These are phyloP conservation scores for Hemicrepidius hirtus DNA, from an alignment of 2,888 invertebrate species.

Conservation along the genomic window DNA sequence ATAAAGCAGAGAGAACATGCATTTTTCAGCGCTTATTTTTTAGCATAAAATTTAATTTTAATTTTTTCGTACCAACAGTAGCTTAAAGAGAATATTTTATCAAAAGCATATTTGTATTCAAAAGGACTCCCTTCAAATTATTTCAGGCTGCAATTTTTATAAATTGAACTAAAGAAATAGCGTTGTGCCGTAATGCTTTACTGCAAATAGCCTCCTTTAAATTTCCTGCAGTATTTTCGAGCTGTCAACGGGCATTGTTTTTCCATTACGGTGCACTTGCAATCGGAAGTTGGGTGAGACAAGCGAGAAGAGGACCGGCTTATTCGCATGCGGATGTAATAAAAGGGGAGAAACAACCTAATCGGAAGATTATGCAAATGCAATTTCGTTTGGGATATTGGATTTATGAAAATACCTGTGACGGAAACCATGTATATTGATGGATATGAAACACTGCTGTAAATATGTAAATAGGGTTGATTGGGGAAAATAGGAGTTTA, in stretches of 20 bases:
- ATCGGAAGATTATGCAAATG: constrained; percentile 72
- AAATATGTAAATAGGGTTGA: constrained; percentile 56
- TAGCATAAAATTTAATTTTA: constrained; percentile 40
- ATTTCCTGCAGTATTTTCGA: constrained; percentile 53
- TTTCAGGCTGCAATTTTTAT: background rate
- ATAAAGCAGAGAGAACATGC: constrained; percentile 6
- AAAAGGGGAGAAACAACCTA: constrained; percentile 61
- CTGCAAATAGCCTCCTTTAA: constrained; percentile 46
- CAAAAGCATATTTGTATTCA: constrained; percentile 34
- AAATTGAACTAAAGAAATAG: constrained; percentile 1
- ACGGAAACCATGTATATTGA: constrained; percentile 65
- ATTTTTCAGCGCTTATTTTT: constrained; percentile 18
- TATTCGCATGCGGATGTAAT: constrained; percentile 50
- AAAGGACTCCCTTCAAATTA: background rate
- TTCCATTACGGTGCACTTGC: constrained; percentile 57
- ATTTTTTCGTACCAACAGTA: constrained; percentile 39
- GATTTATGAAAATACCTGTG: constrained; percentile 70
- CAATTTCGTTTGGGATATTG: constrained; percentile 72
- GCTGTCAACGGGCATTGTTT: constrained; percentile 60
- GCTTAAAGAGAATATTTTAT: constrained; percentile 46
- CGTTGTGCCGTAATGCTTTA: constrained; percentile 6
- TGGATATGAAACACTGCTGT: constrained; percentile 62
- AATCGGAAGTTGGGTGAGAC: constrained; percentile 45
- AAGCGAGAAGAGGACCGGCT: constrained; percentile 48
- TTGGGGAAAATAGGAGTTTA: constrained; percentile 34